Evolutionary conservation across 2,113 vertebrate species (phyloP).

Genomic region (Echinops telfairi): DNA sequence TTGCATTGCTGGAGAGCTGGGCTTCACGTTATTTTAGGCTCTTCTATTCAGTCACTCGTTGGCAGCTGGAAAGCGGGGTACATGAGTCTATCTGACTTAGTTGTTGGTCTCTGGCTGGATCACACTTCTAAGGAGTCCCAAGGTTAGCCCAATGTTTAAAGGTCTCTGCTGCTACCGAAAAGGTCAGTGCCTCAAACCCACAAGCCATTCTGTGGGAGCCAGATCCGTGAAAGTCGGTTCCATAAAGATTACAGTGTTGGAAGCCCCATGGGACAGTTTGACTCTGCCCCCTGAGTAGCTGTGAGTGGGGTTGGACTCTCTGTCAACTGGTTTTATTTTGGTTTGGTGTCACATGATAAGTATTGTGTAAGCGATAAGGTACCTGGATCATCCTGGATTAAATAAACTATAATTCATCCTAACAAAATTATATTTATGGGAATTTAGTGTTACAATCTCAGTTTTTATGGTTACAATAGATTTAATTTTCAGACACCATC

Average conservation of each 20-base stretch:
- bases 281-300: not conserved
- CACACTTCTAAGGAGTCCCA: not conserved
- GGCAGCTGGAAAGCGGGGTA: not conserved
- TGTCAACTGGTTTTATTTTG: not conserved
- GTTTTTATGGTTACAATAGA: conserved; percentile 23
- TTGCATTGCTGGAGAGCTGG: too few species aligned
- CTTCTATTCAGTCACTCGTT: conserved; percentile 18
- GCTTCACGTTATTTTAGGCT: not conserved
- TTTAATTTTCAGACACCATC: too few species aligned
- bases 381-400: not conserved
- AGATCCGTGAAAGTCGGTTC: too few species aligned
- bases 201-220: too few species aligned
- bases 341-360: conserved; percentile 17
- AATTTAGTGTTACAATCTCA: not conserved
- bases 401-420: conserved; percentile 11
- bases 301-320: not conserved
- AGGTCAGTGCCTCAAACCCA: too few species aligned
- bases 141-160: not conserved
- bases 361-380: not conserved
- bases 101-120: not conserved
- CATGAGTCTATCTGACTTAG: not conserved
- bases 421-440: not conserved
- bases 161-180: not conserved
- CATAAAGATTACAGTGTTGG: too few species aligned
- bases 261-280: too few species aligned